Conservation (phyloP, 1,140 invertebrate genomes). For the Subanguina moxae region DNA sequence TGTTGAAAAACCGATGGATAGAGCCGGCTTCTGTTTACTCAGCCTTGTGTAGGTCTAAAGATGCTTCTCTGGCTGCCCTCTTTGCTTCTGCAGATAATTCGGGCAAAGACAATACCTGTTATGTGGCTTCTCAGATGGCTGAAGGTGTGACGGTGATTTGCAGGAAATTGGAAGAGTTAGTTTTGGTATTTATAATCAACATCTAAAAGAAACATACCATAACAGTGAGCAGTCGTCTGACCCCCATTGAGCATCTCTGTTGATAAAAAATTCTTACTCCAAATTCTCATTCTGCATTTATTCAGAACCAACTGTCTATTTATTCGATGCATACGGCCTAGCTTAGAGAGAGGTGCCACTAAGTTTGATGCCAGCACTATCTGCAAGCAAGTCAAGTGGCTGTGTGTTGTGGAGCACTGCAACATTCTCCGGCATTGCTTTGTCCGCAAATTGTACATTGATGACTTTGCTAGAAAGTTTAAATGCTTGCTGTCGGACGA, state of each 20-base stretch:
- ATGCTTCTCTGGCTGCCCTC: constrained; percentile 25
- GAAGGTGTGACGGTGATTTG: neutral
- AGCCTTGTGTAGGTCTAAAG: constrained; percentile 16
- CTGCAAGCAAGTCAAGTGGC: constrained; percentile 10
- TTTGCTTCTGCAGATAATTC: constrained; percentile 17
- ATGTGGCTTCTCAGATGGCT: constrained; percentile 12
- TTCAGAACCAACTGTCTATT: constrained; percentile 20
- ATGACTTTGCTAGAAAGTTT: constrained; percentile 29
- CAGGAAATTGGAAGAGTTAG: constrained; percentile 12
- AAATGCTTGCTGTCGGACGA: constrained; percentile 44
- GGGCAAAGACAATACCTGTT: neutral
- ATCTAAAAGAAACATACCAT: too few species aligned
- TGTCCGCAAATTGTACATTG: constrained; percentile 19
- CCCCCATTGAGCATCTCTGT: too few species aligned
- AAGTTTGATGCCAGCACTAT: constrained; percentile 20
- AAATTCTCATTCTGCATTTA: too few species aligned
- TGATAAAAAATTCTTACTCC: too few species aligned
- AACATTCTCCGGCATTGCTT: constrained; percentile 12
- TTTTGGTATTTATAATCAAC: neutral
- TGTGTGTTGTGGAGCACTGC: constrained; percentile 21
- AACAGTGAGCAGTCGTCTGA: too few species aligned
- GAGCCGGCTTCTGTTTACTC: constrained; percentile 13
- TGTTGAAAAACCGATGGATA: constrained; percentile 19
- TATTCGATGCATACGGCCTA: constrained; percentile 25
- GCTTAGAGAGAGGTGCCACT: constrained; percentile 3